phyloP scores from a whole-genome alignment of 2,113 vertebrate species.

The Oplegnathus fasciatus region DNA sequence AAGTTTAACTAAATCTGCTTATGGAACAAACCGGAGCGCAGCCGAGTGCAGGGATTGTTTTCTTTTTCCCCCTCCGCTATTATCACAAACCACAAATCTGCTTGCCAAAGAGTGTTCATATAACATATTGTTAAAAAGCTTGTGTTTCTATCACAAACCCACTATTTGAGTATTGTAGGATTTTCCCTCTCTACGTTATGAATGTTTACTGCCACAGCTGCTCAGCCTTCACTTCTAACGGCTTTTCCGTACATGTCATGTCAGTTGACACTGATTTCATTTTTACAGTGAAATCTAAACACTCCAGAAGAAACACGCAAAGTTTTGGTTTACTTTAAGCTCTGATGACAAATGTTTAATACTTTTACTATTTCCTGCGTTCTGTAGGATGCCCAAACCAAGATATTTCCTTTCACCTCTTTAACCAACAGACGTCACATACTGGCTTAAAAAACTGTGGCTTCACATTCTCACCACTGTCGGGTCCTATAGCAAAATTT shows the following conservation, averaged over 20 bases:
- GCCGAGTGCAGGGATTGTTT: conserved; percentile 18
- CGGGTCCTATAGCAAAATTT: background rate
- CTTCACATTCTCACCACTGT: conserved; percentile 69
- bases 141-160: conserved; percentile 54
- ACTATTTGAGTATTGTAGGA: conserved; percentile 72
- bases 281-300: conserved; percentile 47
- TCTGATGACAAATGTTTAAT: conserved; percentile 52
- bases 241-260: conserved; percentile 59
- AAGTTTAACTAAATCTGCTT: conserved; percentile 55
- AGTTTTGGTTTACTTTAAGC: conserved; percentile 37
- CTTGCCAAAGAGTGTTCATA: conserved; percentile 40
- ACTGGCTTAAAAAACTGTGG: conserved; percentile 83
- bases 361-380: conserved; percentile 62
- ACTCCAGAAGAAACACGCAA: conserved; percentile 41
- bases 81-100: conserved; percentile 60
- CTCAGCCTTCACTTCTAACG: conserved; percentile 55
- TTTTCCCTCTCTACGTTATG: conserved; percentile 77
- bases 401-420: conserved; percentile 81
- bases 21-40: conserved; percentile 44
- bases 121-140: conserved; percentile 66
- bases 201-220: conserved; percentile 28
- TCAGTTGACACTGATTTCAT: conserved; percentile 46
- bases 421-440: conserved; percentile 85
- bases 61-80: conserved; percentile 29
- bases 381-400: conserved; percentile 83